Base-by-base conservation (phyloP, 1,140 invertebrate genomes). In the Drosophila pseudoobscura region DNA sequence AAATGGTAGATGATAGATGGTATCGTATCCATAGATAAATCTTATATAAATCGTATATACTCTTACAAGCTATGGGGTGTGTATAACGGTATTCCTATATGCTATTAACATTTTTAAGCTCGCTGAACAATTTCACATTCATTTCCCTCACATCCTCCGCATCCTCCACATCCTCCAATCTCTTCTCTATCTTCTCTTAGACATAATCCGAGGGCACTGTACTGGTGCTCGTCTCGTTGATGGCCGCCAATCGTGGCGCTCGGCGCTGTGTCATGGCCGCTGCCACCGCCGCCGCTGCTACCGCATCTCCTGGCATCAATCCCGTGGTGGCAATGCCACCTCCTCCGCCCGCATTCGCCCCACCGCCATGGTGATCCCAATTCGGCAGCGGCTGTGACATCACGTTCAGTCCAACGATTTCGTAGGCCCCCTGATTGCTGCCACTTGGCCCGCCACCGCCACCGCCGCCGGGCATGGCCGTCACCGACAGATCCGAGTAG, bases 191-290 rank as follows among this genome's bases (percentile, higher is more conserved):
- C 26, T 29, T 15, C 8, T 22, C 13, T 74, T 58, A 94, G 84
- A 95, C 94, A 91, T 95, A 95, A 77, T 95, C 94, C 61, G 94
- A 95, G 65, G 94, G 94, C 69, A 91, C 89, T 20, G 93, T 93
- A 52, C 93, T 92, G 35, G 93, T 93, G 80, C 84, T 90, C 39
- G 90, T 92, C 91, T 95, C 94, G 89, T 94, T 94, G 60, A 95
- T 95, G 47, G 94, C 94, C n/a, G 94, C 93, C 56, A 95, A 90
- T 61, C 94, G 92, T 59, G 93, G 92, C 45, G 91, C 78, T 22
- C 89, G 80, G 9, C 90, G 83, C 89, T 93, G 90, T 44, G 83
- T 74, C 88, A 92, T 89, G 24, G 78, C 75, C 35, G 62, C 85
- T 41, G 35, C 11, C 11, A 39, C 35, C 35, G 35, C 35, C 35